Evolutionary conservation across 2,113 vertebrate species (phyloP).

Genomic region (Oryzias curvinotus): DNA sequence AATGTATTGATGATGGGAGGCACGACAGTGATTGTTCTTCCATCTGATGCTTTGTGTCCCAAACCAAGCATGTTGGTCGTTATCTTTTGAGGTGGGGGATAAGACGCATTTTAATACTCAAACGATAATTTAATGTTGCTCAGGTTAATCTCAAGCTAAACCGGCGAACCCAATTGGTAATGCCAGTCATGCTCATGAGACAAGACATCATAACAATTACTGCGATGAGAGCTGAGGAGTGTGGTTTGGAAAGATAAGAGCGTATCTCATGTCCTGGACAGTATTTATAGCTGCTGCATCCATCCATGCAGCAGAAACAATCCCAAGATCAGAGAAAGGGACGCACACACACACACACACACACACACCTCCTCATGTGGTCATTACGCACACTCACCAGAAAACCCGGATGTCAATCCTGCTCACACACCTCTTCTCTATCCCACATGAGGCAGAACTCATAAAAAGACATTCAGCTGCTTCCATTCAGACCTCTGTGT

Average conservation of each 20-base stretch:
- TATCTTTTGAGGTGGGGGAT: neutral
- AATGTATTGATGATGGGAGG: neutral
- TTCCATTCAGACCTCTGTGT: conserved; percentile 25
- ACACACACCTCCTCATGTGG: conserved; percentile 39
- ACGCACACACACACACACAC: conserved; percentile 7
- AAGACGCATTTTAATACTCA: neutral
- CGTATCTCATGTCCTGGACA: conserved; percentile 15
- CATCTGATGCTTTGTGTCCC: neutral
- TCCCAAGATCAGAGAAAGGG: conserved; percentile 35
- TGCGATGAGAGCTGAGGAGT: conserved; percentile 19
- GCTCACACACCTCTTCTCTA: conserved; percentile 23
- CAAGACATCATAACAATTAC: conserved; percentile 15
- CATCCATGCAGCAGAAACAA: conserved; percentile 53
- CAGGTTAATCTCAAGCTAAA: conserved; percentile 1
- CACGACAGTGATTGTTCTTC: neutral
- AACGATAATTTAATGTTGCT: neutral
- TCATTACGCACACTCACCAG: conserved; percentile 36
- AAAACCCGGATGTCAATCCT: conserved; percentile 36
- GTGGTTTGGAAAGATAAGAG: conserved; percentile 32
- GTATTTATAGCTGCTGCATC: conserved; percentile 31
- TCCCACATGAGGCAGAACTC: conserved; percentile 37
- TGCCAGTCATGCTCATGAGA: conserved; percentile 11
- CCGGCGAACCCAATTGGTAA: conserved; percentile 5
- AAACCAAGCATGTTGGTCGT: neutral
- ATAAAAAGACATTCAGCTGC: conserved; percentile 36